Percentiles rank a stretch among this genome's conserved stretches.
Conservation (phyloP, 1,140 invertebrate species). For the Lethrus apterus region DNA sequence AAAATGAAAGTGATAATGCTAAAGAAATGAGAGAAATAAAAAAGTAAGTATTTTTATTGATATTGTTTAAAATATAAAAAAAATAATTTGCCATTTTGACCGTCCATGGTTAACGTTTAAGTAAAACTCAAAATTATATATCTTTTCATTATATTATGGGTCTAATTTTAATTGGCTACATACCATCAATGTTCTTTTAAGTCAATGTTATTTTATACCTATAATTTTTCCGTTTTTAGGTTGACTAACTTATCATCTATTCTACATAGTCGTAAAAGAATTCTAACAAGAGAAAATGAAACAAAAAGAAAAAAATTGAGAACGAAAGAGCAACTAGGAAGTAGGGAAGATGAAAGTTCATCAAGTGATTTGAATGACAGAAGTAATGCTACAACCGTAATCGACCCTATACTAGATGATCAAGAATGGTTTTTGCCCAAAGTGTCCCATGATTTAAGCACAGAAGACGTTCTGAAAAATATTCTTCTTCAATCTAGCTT, state of each 20-base stretch:
- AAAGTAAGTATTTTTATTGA: neutral
- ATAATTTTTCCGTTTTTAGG: neutral
- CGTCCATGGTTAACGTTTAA: no score
- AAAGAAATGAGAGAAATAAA: constrained; percentile 2
- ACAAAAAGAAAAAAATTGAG: neutral
- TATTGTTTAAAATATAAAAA: no score
- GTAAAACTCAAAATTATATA: neutral
- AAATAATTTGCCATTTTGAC: no score
- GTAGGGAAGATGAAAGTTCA: no score
- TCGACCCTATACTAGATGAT: no score
- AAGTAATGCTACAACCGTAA: no score
- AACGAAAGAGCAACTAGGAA: no score
- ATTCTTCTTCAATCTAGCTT: no score
- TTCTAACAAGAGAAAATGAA: neutral
- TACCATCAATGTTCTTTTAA: neutral
- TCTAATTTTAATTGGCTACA: neutral
- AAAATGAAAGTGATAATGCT: neutral
- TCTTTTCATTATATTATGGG: neutral
- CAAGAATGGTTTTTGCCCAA: no score
- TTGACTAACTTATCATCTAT: neutral
- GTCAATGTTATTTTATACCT: neutral
- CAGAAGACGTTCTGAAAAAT: no score
- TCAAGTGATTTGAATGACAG: no score
- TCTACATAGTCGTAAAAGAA: neutral
- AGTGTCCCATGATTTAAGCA: no score